phyloP scores from a whole-genome alignment of 2,888 invertebrate species.

The Eudemis profundana region DNA sequence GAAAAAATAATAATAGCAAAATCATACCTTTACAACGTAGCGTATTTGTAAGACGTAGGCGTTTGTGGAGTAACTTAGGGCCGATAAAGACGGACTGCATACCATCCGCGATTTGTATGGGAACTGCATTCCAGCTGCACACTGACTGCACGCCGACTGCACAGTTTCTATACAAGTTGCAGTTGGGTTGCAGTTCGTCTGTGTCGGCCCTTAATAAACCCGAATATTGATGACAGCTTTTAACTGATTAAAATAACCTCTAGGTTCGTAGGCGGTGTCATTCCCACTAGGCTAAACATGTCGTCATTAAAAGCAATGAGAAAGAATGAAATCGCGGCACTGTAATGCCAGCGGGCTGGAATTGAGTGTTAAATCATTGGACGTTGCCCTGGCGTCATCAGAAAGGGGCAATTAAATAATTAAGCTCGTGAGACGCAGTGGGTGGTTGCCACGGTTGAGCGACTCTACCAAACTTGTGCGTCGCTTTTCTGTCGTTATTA shows the following conservation, averaged over 20 bases:
- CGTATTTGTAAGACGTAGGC: conserved; percentile 28
- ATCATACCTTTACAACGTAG: not conserved
- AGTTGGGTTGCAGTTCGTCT: no score
- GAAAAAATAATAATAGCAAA: conserved; percentile 21
- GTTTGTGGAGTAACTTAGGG: conserved; percentile 5
- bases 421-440: conserved; percentile 20
- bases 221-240: no score
- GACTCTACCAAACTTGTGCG: not conserved
- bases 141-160: no score
- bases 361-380: conserved; percentile 34
- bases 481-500: not conserved
- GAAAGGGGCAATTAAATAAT: conserved; percentile 33
- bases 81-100: no score
- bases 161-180: no score
- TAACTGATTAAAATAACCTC: no score
- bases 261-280: no score
- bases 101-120: no score
- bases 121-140: no score
- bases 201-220: no score
- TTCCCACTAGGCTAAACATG: no score
- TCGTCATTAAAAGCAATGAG: conserved; percentile 28
- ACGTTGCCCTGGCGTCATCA: conserved; percentile 20
- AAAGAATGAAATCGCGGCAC: conserved; percentile 22
- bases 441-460: conserved; percentile 10
- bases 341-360: conserved; percentile 2